These are phyloP conservation scores for Drosophila vallismaia DNA, from an alignment of 2,888 invertebrate genomes.

Conservation along the genomic window DNA sequence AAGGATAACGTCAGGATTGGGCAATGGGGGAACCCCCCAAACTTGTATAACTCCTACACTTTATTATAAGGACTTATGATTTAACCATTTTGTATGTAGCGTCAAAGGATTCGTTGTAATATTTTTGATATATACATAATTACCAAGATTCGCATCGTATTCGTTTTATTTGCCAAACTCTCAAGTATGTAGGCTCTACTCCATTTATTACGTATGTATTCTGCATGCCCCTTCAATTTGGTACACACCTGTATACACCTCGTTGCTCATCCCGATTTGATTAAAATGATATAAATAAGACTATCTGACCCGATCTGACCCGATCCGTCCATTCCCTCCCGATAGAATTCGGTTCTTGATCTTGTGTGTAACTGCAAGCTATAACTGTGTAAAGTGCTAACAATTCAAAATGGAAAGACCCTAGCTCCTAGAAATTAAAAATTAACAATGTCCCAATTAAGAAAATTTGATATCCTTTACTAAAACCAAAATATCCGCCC, in stretches of 20 bases:
- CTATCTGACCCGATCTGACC: constrained; percentile 5
- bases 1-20: neutral
- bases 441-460: neutral
- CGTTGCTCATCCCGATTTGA: constrained; percentile 31
- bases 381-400: constrained; percentile 56
- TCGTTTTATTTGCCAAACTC: constrained; percentile 43
- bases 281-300: constrained; percentile 8
- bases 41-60: constrained; percentile 31
- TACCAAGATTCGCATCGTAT: constrained; percentile 30
- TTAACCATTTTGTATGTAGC: constrained; percentile 31
- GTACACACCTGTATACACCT: constrained; percentile 30
- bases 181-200: constrained; percentile 41
- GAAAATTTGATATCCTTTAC: constrained; percentile 29
- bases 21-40: neutral
- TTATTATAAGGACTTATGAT: constrained; percentile 29
- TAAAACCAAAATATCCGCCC: constrained; percentile 24
- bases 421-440: constrained; percentile 6
- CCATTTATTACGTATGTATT: constrained; percentile 29
- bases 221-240: constrained; percentile 44
- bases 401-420: constrained; percentile 73
- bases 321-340: neutral
- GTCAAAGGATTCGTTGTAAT: constrained; percentile 39
- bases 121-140: constrained; percentile 12
- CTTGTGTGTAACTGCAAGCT: constrained; percentile 14
- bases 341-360: constrained; percentile 18